Evolutionary conservation across 2,888 invertebrate genomes (phyloP), one percentile per base, ranked within the genome.

Genomic region (Drosophila rubida): DNA sequence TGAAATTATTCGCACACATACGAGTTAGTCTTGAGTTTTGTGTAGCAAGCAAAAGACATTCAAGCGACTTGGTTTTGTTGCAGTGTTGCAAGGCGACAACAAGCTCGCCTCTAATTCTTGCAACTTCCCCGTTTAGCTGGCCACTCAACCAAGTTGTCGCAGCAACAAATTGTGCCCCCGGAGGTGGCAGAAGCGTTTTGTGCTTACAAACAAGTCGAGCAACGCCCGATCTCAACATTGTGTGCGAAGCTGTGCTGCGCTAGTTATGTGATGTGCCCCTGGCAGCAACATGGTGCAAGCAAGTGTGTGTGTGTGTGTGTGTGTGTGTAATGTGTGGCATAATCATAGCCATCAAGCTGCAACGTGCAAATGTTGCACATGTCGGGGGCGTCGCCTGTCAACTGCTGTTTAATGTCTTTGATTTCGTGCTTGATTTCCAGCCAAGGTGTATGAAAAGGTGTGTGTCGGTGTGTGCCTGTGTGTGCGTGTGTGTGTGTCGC

Each of bases 341-440:
- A 55, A 70, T 60, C 67, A 58, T 70, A 19, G 64, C 45, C 37
- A 74, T 71, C 42, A 75, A 75, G 74, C 67, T 72, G 72, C 74
- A 74, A 65, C 66, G 64, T 54, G 19, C 19, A 19, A 69, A 64
- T 59, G 73, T 80, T 82, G 87, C 82, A 82, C 82, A 82, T 82
- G 82, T 79, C 87, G 82, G 50, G 70, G 87, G 82, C 87, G 82
- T 78, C 66, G 53, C 60, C 73, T 83, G 81, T 83, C 87, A 80
- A 80, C 73, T 84, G 65, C 58, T 67, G 76, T 73, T 85, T 66
- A 49, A 49, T 61, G 78, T 67, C 78, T 83, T 85, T 82, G 80
- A 81, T 81, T 84, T 72, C 69, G 69, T 76, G 62, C 69, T 58
- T 73, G 80, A 80, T 65, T 77, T 75, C 70, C 39, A 1, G 68